Percentiles rank a stretch among this genome's conserved stretches.
Evolutionary conservation across 2,888 invertebrate genomes (phyloP).

Genomic region (Andrena chrysosceles): DNA sequence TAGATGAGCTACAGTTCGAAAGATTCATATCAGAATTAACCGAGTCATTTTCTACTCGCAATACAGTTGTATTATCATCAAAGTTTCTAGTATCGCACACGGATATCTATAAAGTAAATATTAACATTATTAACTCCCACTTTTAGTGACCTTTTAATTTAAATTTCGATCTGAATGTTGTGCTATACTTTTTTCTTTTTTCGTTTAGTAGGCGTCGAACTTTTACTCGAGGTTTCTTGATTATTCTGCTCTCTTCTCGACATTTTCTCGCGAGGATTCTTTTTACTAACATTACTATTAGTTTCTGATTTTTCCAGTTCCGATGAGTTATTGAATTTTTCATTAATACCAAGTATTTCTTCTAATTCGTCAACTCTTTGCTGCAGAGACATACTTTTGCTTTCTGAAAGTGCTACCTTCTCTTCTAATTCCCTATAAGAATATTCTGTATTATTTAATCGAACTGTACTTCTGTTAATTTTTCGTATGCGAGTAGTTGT

Average conservation of each 20-base stretch:
- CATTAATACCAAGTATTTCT: conserved; percentile 26
- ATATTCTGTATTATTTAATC: background rate
- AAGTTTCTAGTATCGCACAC: background rate
- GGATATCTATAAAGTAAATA: conserved; percentile 21
- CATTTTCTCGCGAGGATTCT: background rate
- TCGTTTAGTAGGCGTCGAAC: background rate
- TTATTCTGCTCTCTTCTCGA: background rate
- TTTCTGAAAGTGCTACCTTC: conserved; percentile 31
- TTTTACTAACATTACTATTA: background rate
- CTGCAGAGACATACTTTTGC: conserved; percentile 35
- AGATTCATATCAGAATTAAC: conserved; percentile 4
- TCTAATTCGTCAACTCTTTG: conserved; percentile 51
- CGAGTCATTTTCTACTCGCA: background rate
- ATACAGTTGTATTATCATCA: background rate
- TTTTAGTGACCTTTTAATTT: background rate
- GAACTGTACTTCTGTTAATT: background rate
- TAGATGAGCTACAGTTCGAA: background rate
- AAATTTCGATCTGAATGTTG: background rate
- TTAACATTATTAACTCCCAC: background rate
- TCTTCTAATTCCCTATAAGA: conserved; percentile 43
- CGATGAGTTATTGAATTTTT: background rate
- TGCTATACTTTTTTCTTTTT: conserved; percentile 12
- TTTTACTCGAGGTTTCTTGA: background rate
- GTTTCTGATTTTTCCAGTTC: background rate
- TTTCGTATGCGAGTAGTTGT: background rate